Base-by-base conservation (phyloP, 2,797 vertebrate genomes). In the Cryptoprocta ferox region DNA sequence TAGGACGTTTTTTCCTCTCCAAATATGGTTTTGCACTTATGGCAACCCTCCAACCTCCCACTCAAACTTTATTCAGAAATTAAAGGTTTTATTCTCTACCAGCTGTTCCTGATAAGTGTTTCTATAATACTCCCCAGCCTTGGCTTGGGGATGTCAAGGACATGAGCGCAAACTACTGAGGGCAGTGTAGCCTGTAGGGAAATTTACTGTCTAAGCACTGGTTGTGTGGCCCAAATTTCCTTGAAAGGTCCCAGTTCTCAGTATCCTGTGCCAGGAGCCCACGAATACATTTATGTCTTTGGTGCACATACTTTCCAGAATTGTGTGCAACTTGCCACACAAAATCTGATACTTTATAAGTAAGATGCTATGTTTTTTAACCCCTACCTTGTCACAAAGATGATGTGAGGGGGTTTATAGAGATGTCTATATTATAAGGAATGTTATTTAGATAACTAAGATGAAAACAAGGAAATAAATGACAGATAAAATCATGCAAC, bases 1-100 rank as follows among this genome's bases (percentile, higher is more conserved):
- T 91, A 98, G 88, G 90, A 96, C 97, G 94, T 96, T 96, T 98
- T 98, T 97, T 98, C 97, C 98, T 98, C 98, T 98, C 89, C 76
- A 96, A 96, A 98, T 95, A 97, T 81, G 86, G 87, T 85, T 97
- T 30, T 98, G 63, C 97, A 95, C 96, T 97, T 98, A 97, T 97
- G 97, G 97, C 98, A 71, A 39, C 12, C 70, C 24, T 18, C 96
- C 56, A 59, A 95, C 98, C 1, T 0, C 28, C 56, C 7, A 19
- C 97, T 96, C 93, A 95, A 97, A 96, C 93, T 97, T 86, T 97
- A 98, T 78, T 82, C 97, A 95, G 97, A 98, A 96, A 94, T 96
- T 75, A 45, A 80, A 0, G 14, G 90, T 94, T 94, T 93, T 93
- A 80, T 79, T n/a, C 18, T 53, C 1, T 88, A 97, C 79, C 35